Evolutionary conservation across 1,140 invertebrate genomes (phyloP), one percentile per base, ranked within the genome.

Genomic region (Megalonaias nervosa): DNA sequence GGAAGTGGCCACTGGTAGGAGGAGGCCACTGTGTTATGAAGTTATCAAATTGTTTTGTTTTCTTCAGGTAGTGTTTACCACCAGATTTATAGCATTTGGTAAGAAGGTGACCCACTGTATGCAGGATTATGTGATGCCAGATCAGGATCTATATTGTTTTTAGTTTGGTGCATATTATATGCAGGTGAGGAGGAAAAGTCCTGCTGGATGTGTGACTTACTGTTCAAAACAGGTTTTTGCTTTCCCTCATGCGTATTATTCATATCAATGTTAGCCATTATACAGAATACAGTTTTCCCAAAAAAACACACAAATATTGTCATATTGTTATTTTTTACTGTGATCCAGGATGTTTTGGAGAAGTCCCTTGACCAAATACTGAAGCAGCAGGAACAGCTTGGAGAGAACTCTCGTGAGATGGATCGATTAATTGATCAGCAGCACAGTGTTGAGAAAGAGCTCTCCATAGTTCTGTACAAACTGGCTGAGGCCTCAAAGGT

Each of bases 401-500:
- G 91, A 78, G 93, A 92, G 66, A 93, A 93, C 87, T 93, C 94
- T 16, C 92, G 92, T 75, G 94, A 95, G 82, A 90, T 94, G 56
- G 94, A 95, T 82, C 92, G 92, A 70, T 94, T 95, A 82, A 92
- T 93, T 82, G 93, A 94, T 82, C 94, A 95, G 84, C 94, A 95
- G 86, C 90, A 93, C 69, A 92, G 94, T 23, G 90, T 97, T 59
- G 96, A 97, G 89, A 94, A 94, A 79, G 96, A 97, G 89, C 90
- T 97, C 66, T 95, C 94, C 75, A 91, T 95, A 72, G 95, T 97
- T 59, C 94, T 96, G 85, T 93, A 95, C 66, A 93, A 97, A 89
- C 91, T 98, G 79, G 96, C 96, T 79, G 94, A 96, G 90, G 96
- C 97, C 92, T 97, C 96, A 84, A 97, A 96, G 94, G 95, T 96